Conservation (phyloP, 2,113 vertebrate genomes). For the Zosterops borbonicus region DNA sequence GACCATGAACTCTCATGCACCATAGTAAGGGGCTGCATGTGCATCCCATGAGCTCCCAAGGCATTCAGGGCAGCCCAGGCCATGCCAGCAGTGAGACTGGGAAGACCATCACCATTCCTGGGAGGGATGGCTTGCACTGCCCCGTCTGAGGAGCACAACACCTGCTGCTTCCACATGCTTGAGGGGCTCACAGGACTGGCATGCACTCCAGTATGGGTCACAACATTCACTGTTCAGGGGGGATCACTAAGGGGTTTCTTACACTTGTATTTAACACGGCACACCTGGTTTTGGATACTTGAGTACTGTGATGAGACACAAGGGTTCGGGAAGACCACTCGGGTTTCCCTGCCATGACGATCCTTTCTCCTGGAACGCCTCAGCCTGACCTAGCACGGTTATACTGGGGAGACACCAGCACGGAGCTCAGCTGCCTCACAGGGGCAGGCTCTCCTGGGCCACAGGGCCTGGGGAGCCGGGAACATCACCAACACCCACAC, state of each 20-base stretch:
- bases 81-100: not conserved
- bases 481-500: rapidly evolving
- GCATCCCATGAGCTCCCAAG: rapidly evolving
- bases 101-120: rapidly evolving
- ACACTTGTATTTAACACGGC: not conserved
- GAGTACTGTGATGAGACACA: rapidly evolving
- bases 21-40: rapidly evolving
- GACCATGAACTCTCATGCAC: rapidly evolving
- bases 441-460: too few relatives aligned
- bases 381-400: not conserved
- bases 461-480: not conserved
- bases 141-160: rapidly evolving
- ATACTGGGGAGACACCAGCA: too few relatives aligned
- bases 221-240: rapidly evolving
- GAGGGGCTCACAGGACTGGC: not conserved
- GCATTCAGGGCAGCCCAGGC: not conserved
- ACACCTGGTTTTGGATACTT: rapidly evolving
- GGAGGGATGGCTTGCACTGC: not conserved
- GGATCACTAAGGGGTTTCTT: rapidly evolving
- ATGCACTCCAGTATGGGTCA: rapidly evolving
- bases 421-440: rapidly evolving
- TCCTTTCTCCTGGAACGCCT: rapidly evolving
- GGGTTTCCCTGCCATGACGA: rapidly evolving
- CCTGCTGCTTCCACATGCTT: rapidly evolving
- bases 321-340: rapidly evolving